phyloP scores from a whole-genome alignment of 2,888 invertebrate genomes.

The Melanostoma scalare region DNA sequence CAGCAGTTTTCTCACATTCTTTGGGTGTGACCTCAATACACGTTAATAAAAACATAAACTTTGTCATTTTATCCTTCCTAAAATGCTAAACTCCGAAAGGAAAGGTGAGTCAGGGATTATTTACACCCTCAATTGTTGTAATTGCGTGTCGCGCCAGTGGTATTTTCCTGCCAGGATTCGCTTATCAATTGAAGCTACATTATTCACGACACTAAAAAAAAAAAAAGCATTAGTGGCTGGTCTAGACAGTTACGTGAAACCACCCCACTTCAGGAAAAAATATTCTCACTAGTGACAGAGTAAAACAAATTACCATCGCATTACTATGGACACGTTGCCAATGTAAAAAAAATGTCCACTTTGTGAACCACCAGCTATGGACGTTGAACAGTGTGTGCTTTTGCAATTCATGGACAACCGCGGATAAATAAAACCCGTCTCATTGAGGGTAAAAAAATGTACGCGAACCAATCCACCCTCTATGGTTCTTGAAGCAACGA shows the following conservation, averaged over 20 bases:
- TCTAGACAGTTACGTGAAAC: no score
- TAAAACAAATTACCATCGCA: constrained; percentile 65
- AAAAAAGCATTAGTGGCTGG: no score
- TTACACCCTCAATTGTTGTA: constrained; percentile 13
- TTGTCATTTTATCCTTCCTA: no score
- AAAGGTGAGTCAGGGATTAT: constrained; percentile 33
- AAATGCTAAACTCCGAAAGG: no score
- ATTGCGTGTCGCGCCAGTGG: constrained; percentile 53
- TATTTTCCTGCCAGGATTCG: constrained; percentile 40
- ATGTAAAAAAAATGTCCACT: background rate
- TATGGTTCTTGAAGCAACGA: constrained; percentile 1
- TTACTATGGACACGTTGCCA: constrained; percentile 56
- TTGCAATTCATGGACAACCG: constrained; percentile 62
- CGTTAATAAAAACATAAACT: no score
- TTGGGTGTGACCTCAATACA: no score
- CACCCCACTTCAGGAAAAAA: background rate
- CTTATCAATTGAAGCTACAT: constrained; percentile 59
- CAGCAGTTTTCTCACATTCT: no score
- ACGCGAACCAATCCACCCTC: constrained; percentile 10
- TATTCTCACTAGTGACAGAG: constrained; percentile 28
- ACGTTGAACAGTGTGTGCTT: background rate
- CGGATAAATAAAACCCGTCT: constrained; percentile 58
- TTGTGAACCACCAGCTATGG: no score
- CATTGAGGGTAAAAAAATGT: background rate
- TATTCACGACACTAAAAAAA: constrained; percentile 8